Conservation (phyloP, 2,797 vertebrate species). For the Rhinatrema bivittatum region DNA sequence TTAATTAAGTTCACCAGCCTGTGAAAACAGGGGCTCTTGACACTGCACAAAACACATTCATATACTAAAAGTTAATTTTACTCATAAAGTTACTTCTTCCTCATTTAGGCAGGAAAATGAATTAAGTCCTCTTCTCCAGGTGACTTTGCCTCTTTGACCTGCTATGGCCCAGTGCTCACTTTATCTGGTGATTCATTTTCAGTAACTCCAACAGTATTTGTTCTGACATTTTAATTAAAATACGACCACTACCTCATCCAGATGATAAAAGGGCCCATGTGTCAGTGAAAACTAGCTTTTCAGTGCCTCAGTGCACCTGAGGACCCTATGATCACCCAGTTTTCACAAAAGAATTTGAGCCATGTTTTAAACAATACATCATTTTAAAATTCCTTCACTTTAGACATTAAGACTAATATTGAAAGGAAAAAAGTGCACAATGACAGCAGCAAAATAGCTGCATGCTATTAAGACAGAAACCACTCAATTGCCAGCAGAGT, state of each 20-base stretch:
- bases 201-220: slow-evolving; percentile 81
- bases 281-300: slow-evolving; percentile 61
- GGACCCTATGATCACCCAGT: slow-evolving; percentile 47
- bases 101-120: slow-evolving; percentile 64
- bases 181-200: slow-evolving; percentile 83
- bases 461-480: too few relatives aligned
- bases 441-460: too few relatives aligned
- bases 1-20: slow-evolving; percentile 46
- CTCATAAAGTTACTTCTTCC: slow-evolving; percentile 53
- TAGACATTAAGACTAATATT: slow-evolving; percentile 54
- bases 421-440: too few relatives aligned
- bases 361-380: slow-evolving; percentile 51
- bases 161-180: slow-evolving; percentile 76
- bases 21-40: slow-evolving; percentile 35
- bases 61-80: slow-evolving; percentile 53
- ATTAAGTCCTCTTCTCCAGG: slow-evolving; percentile 63
- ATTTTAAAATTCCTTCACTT: slow-evolving; percentile 48
- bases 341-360: slow-evolving; percentile 53
- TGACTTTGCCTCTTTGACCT: slow-evolving; percentile 83
- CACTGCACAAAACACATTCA: slow-evolving; percentile 39
- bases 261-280: slow-evolving; percentile 74
- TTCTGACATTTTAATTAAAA: slow-evolving; percentile 92
- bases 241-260: slow-evolving; percentile 77
- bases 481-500: too few relatives aligned
- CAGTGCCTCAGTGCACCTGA: slow-evolving; percentile 65